Conservation (phyloP, 2,888 invertebrate genomes). For the Noctua janthina region DNA sequence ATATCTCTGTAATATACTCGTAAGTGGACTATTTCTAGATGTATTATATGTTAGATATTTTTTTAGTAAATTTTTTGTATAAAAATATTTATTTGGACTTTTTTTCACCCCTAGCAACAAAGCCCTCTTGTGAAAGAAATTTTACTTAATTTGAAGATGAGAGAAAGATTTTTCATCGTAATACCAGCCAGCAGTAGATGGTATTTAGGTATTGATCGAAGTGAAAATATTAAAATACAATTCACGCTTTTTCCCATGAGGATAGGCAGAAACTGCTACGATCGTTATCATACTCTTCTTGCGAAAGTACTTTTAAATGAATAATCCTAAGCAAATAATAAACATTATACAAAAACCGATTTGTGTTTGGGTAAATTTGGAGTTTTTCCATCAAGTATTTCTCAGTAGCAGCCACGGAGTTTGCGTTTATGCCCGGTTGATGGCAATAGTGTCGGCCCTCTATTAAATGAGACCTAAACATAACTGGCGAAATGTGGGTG, state of each 20-base stretch:
- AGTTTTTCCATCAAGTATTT: background rate
- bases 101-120: slow-evolving; percentile 16
- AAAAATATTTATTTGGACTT: slow-evolving; percentile 65
- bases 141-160: background rate
- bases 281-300: background rate
- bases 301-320: background rate
- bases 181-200: too few relatives aligned
- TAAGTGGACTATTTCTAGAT: slow-evolving; percentile 77
- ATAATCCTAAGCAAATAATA: background rate
- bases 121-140: background rate
- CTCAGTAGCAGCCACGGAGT: background rate
- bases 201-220: background rate
- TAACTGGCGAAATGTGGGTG: background rate
- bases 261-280: background rate
- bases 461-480: background rate
- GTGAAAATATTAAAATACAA: background rate
- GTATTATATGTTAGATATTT: slow-evolving; percentile 79
- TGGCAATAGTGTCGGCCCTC: background rate
- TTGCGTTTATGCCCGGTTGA: background rate
- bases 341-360: background rate
- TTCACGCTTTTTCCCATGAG: background rate
- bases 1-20: slow-evolving; percentile 80
- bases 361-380: background rate
- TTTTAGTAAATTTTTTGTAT: slow-evolving; percentile 81
- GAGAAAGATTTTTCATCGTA: background rate